Evolutionary conservation across 2,888 invertebrate genomes (phyloP).

Genomic region (Salticus scenicus): DNA sequence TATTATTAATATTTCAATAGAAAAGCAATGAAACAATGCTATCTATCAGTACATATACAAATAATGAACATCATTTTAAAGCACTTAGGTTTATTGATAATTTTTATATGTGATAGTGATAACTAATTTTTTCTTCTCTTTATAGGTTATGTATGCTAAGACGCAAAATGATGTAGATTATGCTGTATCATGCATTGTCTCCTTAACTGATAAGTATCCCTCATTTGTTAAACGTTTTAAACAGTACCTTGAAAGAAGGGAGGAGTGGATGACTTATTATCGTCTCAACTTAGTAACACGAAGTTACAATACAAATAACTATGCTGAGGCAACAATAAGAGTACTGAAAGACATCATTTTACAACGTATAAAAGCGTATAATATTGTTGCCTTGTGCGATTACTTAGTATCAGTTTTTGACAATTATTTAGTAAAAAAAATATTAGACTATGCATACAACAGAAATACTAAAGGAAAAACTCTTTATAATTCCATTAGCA

Average conservation of each 20-base stretch:
- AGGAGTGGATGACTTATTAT: not conserved
- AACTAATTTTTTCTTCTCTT: too few relatives aligned
- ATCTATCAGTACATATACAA: too few relatives aligned
- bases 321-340: not conserved
- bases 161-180: too few relatives aligned
- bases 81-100: too few relatives aligned
- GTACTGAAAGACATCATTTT: conserved; percentile 18
- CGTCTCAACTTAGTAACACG: not conserved
- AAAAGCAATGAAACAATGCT: too few relatives aligned
- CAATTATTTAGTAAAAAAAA: not conserved
- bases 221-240: not conserved
- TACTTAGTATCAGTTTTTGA: not conserved
- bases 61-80: too few relatives aligned
- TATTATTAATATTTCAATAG: too few relatives aligned
- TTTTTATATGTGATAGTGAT: too few relatives aligned
- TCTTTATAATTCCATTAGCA: not conserved
- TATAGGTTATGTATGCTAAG: too few relatives aligned
- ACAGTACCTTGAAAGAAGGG: not conserved
- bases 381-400: not conserved
- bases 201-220: not conserved
- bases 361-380: conserved; percentile 16
- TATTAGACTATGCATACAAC: not conserved
- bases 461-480: not conserved
- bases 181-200: not conserved
- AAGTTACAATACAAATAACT: conserved; percentile 31